A percentile compares a stretch with the other conserved stretches of the same genome.
Evolutionary conservation across 1,140 invertebrate genomes (phyloP).

Genomic region (Hylaeus anthracinus): DNA sequence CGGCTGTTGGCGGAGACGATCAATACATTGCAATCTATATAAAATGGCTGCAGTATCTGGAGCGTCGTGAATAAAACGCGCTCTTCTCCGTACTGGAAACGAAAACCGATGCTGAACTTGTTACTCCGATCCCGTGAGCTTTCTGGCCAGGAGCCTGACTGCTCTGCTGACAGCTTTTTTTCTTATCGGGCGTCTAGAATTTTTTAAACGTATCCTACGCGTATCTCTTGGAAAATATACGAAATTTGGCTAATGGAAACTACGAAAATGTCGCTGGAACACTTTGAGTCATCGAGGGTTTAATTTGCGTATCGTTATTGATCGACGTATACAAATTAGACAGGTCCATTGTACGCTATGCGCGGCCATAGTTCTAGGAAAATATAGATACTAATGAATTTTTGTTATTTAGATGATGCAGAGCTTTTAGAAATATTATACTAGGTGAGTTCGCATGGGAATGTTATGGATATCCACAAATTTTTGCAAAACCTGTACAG

Average conservation of each 20-base stretch:
- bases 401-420: neutral
- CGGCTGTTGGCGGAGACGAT: slow-evolving; percentile 76
- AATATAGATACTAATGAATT: neutral
- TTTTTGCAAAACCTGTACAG: neutral
- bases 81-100: neutral
- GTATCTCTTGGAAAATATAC: too few relatives aligned
- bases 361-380: too few relatives aligned
- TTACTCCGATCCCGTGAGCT: neutral
- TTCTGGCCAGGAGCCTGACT: neutral
- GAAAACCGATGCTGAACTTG: slow-evolving; percentile 16
- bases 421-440: neutral
- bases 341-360: too few relatives aligned
- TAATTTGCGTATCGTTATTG: too few relatives aligned
- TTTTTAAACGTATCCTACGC: too few relatives aligned
- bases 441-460: neutral
- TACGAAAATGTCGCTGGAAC: too few relatives aligned
- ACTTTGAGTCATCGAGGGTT: too few relatives aligned
- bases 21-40: slow-evolving; percentile 81
- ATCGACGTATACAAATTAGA: too few relatives aligned
- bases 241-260: too few relatives aligned
- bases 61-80: slow-evolving; percentile 61
- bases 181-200: too few relatives aligned
- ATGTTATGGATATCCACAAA: neutral
- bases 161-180: neutral
- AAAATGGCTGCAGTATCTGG: slow-evolving; percentile 79